Evolutionary conservation across 2,113 vertebrate genomes (phyloP), one percentile per base, ranked within the genome.

Genomic region (Callopanchax toddi): DNA sequence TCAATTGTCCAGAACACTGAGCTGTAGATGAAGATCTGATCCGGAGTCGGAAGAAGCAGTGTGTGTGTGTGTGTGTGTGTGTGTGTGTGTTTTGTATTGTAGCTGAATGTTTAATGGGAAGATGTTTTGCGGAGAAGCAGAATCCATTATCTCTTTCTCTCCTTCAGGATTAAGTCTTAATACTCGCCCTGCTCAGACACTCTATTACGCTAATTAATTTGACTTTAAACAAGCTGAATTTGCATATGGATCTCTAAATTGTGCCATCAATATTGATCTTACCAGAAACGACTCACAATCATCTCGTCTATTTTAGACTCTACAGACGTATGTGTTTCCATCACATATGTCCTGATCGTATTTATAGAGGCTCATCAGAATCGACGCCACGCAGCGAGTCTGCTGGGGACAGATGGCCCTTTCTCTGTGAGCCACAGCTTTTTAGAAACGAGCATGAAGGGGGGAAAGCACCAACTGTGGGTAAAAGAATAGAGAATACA

Each of bases 341-440:
- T 74, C 84, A 72, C 89, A 87, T 87, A 86, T 89, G 89, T 76
- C 77, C 52, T 16, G 50, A 46, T 78, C 59, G 36, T 90, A 87
- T 89, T 90, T 87, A 87, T 85, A 88, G 88, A 29, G 40, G 64
- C 67, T 60, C 48, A 39, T 79, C 64, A 82, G 71, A 79, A 74
- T 68, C 63, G n/a, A 60, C 2, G 62, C 71, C 82, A 82, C 50
- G 17, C 42, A 43, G 42, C n/a, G 60, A 70, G 57, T 59, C 69
- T 83, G 86, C 81, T 84, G 79, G 55, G 71, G 49, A 82, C 89
- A 91, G 89, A 91, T 91, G 88, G 86, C 70, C 22, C 76, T 78
- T 83, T 73, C 76, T 69, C 71, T 67, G 37, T 71, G 65, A 79
- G 85, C 81, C 74, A 64, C 60, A 54, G 71, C 72, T 81, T 86